These are phyloP conservation scores for Blastobasis adustella DNA, from an alignment of 2,888 invertebrate genomes.

Conservation along the genomic window DNA sequence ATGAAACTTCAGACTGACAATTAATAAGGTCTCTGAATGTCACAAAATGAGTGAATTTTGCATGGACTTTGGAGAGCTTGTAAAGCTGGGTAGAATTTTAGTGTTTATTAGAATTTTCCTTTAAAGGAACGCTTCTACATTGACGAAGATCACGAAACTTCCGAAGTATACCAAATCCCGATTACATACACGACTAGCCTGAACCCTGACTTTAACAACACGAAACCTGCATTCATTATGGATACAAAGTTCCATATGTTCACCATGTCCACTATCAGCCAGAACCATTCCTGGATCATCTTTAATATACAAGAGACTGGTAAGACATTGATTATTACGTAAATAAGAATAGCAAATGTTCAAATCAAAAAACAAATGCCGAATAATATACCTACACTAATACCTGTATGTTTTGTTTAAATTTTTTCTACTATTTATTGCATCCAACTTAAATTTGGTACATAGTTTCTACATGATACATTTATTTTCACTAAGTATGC, in stretches of 20 bases:
- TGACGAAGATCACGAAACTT: conserved; percentile 35
- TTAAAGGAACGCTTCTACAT: conserved; percentile 56
- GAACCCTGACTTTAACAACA: conserved; percentile 40
- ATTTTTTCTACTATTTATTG: background rate
- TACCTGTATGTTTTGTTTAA: background rate
- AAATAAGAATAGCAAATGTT: background rate
- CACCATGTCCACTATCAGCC: conserved; percentile 30
- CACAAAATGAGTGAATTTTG: too few relatives aligned
- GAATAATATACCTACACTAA: background rate
- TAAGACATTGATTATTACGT: conserved; percentile 21
- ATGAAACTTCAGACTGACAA: too few relatives aligned
- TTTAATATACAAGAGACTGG: conserved; percentile 77
- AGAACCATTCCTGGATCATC: conserved; percentile 67
- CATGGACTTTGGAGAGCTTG: too few relatives aligned
- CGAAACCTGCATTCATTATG: conserved; percentile 54
- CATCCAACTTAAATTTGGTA: too few relatives aligned
- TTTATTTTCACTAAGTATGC: too few relatives aligned
- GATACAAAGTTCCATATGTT: conserved; percentile 28
- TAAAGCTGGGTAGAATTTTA: too few relatives aligned
- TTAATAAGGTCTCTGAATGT: too few relatives aligned
- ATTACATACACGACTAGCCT: conserved; percentile 49
- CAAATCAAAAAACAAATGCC: background rate
- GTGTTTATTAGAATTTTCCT: too few relatives aligned
- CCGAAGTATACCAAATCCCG: conserved; percentile 56
- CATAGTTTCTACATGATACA: too few relatives aligned